Base-by-base conservation (phyloP, 2,888 invertebrate species). In the Orchesella flavescens region DNA sequence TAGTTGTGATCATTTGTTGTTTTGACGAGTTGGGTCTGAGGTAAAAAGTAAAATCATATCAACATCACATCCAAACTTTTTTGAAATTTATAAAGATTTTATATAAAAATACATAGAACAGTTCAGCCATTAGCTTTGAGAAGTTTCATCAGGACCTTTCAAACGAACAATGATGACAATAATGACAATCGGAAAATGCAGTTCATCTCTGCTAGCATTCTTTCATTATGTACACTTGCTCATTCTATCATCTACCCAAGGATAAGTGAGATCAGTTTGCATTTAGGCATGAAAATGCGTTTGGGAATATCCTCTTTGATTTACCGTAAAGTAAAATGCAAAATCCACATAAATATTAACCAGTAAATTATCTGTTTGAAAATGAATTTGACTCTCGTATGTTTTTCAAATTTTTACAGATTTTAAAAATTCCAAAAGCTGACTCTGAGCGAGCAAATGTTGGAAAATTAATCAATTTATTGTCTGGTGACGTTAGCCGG, bases 401-500 rank as follows among this genome's bases (percentile, higher is more conserved):
- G 3, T 34, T 34, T 2, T 34, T 34, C 34, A 34, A 34, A 34
- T n/a, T 12, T 74, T 79, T 87, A 72, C 90, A 95, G 95, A 91
- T 95, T 1, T 90, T 96, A 63, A 92, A 93, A 44, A 91, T 96
- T 84, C 94, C 94, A 75, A 94, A 94, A 90, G 94, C 94, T 7
- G 95, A 97, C 1, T 91, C 96, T 57, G 94, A 94, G 5, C 94
- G 96, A 89, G 96, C 97, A 0, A 95, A 97, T 0, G 94, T 95
- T 0, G 98, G 98, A 0, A 96, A 97, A 90, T 93, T 98, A 79
- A 96, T 98, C 46, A 98, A 98, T 90, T 92, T 98, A 13, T 91
- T 99, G 81, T 97, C 98, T 0, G 98, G 98, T 89, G 98, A 98
- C 90, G 96, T 98, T 86, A 95, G 95, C 89, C 93, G 95, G 74